Conservation (phyloP, 2,113 vertebrate genomes). For the Sphyrna mokarran region DNA sequence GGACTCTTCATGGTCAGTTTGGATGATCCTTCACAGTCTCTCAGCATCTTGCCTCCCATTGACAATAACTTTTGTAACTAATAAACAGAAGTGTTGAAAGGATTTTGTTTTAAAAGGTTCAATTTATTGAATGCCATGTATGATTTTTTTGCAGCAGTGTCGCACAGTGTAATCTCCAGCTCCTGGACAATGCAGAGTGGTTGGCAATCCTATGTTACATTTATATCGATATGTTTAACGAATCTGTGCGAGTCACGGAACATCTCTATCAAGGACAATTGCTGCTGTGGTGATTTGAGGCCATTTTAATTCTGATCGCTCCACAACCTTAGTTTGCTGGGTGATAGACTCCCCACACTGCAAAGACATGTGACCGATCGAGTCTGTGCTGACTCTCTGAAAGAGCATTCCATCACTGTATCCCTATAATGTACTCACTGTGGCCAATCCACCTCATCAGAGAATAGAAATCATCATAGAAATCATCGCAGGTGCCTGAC, state of each 20-base stretch:
- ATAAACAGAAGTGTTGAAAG: not conserved
- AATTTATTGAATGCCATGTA: not conserved
- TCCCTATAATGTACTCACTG: too few species aligned
- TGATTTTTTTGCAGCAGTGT: not conserved
- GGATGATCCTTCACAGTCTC: not conserved
- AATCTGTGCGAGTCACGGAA: not conserved
- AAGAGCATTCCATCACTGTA: too few species aligned
- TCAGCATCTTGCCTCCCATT: not conserved
- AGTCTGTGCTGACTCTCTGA: too few species aligned
- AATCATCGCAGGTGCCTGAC: too few species aligned
- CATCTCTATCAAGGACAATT: not conserved
- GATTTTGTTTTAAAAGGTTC: not conserved
- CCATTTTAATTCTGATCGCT: not conserved
- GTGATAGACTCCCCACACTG: too few species aligned
- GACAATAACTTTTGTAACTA: not conserved
- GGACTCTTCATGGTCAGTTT: not conserved
- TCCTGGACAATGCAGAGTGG: not conserved
- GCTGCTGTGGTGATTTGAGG: not conserved
- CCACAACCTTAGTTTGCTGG: not conserved
- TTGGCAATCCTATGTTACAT: not conserved
- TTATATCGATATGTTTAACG: not conserved
- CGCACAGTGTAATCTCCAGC: not conserved
- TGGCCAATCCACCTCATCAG: too few species aligned
- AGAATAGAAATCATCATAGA: too few species aligned
- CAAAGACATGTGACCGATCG: too few species aligned